Base-by-base conservation (phyloP, 2,888 invertebrate genomes). In the Agonopterix heracliana region DNA sequence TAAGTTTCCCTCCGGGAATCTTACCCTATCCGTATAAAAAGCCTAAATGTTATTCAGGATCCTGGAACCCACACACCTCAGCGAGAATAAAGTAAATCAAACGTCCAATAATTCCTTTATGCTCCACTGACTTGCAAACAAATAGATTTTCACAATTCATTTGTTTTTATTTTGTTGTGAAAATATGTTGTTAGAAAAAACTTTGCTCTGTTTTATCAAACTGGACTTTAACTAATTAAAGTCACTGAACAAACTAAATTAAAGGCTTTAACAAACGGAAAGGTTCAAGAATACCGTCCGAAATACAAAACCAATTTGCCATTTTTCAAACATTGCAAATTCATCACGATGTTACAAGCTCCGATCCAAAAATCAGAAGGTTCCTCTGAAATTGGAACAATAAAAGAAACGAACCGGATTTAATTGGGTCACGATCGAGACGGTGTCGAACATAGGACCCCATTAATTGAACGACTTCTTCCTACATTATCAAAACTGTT, bases 371-470 rank as follows among this genome's bases (percentile, higher is more conserved):
- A 50, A 47, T 44, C 42, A 11, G 13, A 40, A 45, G 34, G 34
- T 46, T 41, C 44, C 44, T 7, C 26, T 26, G 44, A 34, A 36
- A 52, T 49, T 52, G 45, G 52, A 64, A 72, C 71, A 75, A 72
- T 72, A 70, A 71, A 73, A 75, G 75, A 75, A 76, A 74, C 65
- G 74, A 67, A 64, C 64, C 61, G 53, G 64, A 68, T 67, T 72
- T 77, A 84, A 83, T 84, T 84, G 77, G 82, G 81, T 82, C 82
- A 84, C 82, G 83, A 80, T 70, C 75, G 60, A 68, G 68, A 64
- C 73, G 67, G 66, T 79, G 80, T 81, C 74, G 78, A 77, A 79
- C 80, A 79, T 75, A 71, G 74, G 65, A 62, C 68, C 60, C 73
- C 68, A 79, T 81, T 83, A 81, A 79, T 80, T 75, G 79, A 69